Evolutionary conservation across 1,140 invertebrate species (phyloP).

Genomic region (Cotesia vestalis): DNA sequence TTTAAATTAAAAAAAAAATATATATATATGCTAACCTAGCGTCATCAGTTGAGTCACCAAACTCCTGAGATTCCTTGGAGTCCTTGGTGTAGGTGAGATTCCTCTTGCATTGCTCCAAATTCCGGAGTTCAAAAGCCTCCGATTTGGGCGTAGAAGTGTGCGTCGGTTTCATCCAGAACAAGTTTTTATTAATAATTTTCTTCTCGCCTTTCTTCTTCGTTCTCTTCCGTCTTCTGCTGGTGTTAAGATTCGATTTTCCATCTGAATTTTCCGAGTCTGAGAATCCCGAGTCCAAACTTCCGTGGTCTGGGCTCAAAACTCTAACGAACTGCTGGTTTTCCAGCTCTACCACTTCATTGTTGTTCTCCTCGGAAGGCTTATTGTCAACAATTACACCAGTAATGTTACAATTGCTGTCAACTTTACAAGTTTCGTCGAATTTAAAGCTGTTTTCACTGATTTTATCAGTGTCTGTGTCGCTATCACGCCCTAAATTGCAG

Average conservation of each 20-base stretch:
- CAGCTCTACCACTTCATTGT: no score
- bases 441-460: slow-evolving; percentile 7
- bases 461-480: slow-evolving; percentile 31
- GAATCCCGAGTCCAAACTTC: slow-evolving; percentile 67
- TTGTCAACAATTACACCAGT: neutral
- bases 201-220: slow-evolving; percentile 26
- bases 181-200: slow-evolving; percentile 28
- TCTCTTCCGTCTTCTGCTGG: slow-evolving; percentile 34
- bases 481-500: slow-evolving; percentile 37
- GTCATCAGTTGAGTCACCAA: no score
- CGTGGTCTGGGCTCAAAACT: slow-evolving; percentile 43
- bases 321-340: neutral
- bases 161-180: no score
- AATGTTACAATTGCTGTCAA: neutral
- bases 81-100: no score
- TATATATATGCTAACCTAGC: no score
- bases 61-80: no score
- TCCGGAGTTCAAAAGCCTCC: no score
- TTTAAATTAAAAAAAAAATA: no score
- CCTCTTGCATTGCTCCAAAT: no score
- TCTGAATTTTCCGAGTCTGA: slow-evolving; percentile 64
- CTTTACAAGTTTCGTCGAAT: neutral
- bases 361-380: no score
- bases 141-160: no score
- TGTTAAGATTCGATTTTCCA: slow-evolving; percentile 34